Percentiles rank a stretch among this genome's conserved stretches.
Evolutionary conservation across 2,888 invertebrate species (phyloP).

Genomic region (Apotomis turbidana): DNA sequence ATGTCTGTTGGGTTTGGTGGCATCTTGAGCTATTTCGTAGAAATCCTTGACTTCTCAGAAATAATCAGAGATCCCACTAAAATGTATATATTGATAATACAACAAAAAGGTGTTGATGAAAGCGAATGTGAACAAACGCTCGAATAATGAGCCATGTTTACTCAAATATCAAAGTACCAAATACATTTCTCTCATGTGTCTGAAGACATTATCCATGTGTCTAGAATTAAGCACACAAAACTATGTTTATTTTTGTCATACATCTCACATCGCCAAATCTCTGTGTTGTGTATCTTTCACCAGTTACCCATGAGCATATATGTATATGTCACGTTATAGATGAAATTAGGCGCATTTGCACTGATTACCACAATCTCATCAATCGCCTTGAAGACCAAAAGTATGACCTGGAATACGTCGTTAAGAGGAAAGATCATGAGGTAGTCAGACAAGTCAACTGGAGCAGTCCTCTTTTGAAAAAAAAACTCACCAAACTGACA

Average conservation of each 20-base stretch:
- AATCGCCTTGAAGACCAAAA: slow-evolving; percentile 95
- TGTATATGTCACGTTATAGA: slow-evolving; percentile 86
- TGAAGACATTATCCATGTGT: slow-evolving; percentile 14
- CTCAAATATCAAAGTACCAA: slow-evolving; percentile 22
- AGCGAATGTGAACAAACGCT: no score
- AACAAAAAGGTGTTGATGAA: no score
- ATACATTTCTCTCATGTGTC: background rate
- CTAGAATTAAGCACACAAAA: slow-evolving; percentile 27
- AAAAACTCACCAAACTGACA: slow-evolving; percentile 79
- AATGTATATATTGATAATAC: no score
- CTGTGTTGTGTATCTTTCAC: slow-evolving; percentile 31
- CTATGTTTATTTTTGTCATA: slow-evolving; percentile 47
- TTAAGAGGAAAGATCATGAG: slow-evolving; percentile 99
- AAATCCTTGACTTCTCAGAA: no score
- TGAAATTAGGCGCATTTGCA: slow-evolving; percentile 89
- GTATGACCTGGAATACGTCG: slow-evolving; percentile 99
- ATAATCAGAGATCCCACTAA: no score
- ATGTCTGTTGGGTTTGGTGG: no score
- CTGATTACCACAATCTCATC: slow-evolving; percentile 95
- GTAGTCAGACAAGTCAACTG: slow-evolving; percentile 86
- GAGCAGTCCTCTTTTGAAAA: slow-evolving; percentile 68
- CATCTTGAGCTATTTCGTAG: no score
- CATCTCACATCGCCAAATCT: slow-evolving; percentile 60
- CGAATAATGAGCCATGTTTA: background rate
- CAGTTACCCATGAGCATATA: slow-evolving; percentile 56